Conservation (phyloP, 2,113 vertebrate genomes). For the Dicaeum eximium region DNA sequence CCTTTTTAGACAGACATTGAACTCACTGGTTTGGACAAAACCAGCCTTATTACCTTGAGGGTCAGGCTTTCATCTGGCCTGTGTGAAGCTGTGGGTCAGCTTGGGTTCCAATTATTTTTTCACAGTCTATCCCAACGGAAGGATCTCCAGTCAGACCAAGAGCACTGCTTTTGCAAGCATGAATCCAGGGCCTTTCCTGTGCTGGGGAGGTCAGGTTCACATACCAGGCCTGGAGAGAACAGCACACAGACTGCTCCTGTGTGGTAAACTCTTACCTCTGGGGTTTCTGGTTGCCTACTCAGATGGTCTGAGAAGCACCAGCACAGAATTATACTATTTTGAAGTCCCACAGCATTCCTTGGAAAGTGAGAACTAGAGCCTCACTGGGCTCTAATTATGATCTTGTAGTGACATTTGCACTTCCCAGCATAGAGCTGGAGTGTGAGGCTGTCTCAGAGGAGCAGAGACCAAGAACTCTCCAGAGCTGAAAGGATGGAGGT, state of each 20-base stretch:
- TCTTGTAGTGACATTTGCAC: not conserved
- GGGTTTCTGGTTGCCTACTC: not conserved
- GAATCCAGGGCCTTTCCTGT: not conserved
- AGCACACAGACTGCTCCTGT: rapidly evolving
- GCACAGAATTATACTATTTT: not conserved
- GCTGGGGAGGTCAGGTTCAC: not conserved
- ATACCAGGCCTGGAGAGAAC: not conserved
- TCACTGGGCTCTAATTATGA: not conserved
- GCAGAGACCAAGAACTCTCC: not conserved
- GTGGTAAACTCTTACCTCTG: not conserved
- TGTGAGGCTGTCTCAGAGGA: not conserved
- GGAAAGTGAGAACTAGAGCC: not conserved
- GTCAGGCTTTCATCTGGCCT: not conserved
- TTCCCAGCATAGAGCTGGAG: not conserved
- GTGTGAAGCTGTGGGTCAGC: not conserved
- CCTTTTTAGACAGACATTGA: not conserved
- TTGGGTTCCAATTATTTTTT: not conserved
- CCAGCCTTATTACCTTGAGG: not conserved
- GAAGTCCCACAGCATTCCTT: not conserved
- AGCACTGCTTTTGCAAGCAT: not conserved
- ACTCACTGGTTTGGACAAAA: not conserved
- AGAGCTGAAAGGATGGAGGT: not conserved
- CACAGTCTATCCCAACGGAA: not conserved
- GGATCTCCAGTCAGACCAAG: not conserved
- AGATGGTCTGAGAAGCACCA: not conserved